Conservation (phyloP, 2,888 invertebrate genomes). For the Epistrophella euchroma region DNA sequence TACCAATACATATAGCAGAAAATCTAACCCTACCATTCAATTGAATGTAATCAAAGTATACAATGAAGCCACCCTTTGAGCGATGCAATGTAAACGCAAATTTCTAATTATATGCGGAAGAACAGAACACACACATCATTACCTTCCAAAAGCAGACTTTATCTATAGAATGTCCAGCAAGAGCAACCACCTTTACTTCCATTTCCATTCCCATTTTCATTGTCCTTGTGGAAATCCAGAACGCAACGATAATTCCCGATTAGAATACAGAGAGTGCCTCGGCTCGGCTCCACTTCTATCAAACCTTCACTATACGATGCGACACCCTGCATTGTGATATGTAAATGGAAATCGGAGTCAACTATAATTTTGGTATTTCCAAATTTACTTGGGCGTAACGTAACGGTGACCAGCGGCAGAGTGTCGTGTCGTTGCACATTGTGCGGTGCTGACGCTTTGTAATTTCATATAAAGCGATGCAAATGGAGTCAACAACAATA, state of each 20-base stretch:
- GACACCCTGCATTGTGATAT: constrained; percentile 36
- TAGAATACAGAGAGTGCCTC: constrained; percentile 43
- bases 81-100: constrained; percentile 64
- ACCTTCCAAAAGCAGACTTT: constrained; percentile 30
- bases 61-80: constrained; percentile 67
- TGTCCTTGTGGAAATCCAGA: constrained; percentile 52
- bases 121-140: constrained; percentile 59
- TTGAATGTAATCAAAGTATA: constrained; percentile 67
- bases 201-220: constrained; percentile 2
- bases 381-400: constrained; percentile 66
- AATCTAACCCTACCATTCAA: constrained; percentile 43
- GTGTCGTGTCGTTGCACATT: constrained; percentile 58
- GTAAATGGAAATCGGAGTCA: constrained; percentile 64
- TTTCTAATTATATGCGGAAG: constrained; percentile 74
- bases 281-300: constrained; percentile 21
- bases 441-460: constrained; percentile 69
- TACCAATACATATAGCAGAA: background rate
- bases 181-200: constrained; percentile 10
- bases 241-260: constrained; percentile 71
- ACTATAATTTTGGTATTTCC: constrained; percentile 69
- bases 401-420: constrained; percentile 27
- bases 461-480: constrained; percentile 56
- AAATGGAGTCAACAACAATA: constrained; percentile 72
- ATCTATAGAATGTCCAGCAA: constrained; percentile 5
- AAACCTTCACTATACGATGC: constrained; percentile 17